phyloP scores from a whole-genome alignment of 1,140 invertebrate genomes.

The Drosophila kohkoa region DNA sequence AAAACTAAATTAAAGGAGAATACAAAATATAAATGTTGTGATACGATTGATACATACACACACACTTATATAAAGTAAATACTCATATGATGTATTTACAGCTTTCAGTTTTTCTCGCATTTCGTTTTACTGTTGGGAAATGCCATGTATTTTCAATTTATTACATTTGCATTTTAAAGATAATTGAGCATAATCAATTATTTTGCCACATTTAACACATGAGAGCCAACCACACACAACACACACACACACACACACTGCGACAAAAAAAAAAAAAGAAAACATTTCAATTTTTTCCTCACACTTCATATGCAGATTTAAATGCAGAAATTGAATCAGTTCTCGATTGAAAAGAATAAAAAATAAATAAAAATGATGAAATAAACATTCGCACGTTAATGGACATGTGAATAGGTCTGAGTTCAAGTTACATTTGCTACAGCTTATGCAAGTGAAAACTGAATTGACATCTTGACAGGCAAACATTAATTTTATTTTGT shows the following conservation, averaged over 20 bases:
- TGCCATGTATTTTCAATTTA: conserved; percentile 38
- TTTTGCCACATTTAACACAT: conserved; percentile 78
- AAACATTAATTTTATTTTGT: not conserved
- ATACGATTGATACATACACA: conserved; percentile 59
- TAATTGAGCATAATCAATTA: conserved; percentile 82
- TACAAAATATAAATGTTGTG: conserved; percentile 72
- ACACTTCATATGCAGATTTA: conserved; percentile 49
- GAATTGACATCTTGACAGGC: conserved; percentile 6
- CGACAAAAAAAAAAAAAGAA: conserved; percentile 28
- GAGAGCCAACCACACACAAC: conserved; percentile 19
- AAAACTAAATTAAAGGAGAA: conserved; percentile 47
- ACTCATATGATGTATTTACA: conserved; percentile 3
- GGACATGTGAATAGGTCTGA: conserved; percentile 44
- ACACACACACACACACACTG: not conserved
- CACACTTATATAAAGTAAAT: conserved; percentile 10
- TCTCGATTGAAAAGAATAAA: conserved; percentile 12
- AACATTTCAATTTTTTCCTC: conserved; percentile 37
- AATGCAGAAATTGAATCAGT: conserved; percentile 44
- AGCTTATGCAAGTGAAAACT: conserved; percentile 4
- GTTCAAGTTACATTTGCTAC: conserved; percentile 3
- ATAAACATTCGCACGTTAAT: conserved; percentile 39
- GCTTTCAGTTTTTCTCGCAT: conserved; percentile 1
- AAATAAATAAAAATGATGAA: conserved; percentile 4
- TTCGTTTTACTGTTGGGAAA: conserved; percentile 6
- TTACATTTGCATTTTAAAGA: conserved; percentile 57